Conservation (phyloP, 2,888 invertebrate genomes). For the Zygaena filipendulae region DNA sequence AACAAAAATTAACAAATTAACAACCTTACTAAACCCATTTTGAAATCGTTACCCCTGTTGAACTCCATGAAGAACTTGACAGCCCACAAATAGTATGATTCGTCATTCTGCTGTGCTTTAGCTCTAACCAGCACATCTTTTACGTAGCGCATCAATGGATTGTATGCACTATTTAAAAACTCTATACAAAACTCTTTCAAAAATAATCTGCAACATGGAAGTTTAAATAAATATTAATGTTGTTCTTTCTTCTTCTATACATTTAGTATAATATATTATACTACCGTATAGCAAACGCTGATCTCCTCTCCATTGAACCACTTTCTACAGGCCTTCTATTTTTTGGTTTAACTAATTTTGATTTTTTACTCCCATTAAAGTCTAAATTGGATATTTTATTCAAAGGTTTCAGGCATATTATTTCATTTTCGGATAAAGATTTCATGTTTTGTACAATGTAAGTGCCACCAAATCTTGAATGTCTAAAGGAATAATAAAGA, state of each 20-base stretch:
- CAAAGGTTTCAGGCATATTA: conserved; percentile 89
- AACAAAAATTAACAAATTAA: no score
- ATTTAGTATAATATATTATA: no score
- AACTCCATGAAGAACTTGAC: conserved; percentile 98
- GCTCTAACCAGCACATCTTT: conserved; percentile 78
- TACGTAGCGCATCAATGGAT: conserved; percentile 89
- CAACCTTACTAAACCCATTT: conserved; percentile 91
- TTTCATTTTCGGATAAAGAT: conserved; percentile 88
- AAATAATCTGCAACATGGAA: conserved; percentile 82
- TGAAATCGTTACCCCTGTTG: conserved; percentile 87
- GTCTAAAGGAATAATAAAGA: conserved; percentile 58
- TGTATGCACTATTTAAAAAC: conserved; percentile 92
- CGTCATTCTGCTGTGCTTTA: conserved; percentile 84
- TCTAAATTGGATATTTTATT: conserved; percentile 80
- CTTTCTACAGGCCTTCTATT: conserved; percentile 77
- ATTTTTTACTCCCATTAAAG: conserved; percentile 76
- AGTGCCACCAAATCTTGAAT: conserved; percentile 94
- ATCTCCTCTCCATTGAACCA: conserved; percentile 77
- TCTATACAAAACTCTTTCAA: conserved; percentile 95
- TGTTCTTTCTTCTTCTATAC: no score
- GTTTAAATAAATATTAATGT: conserved; percentile 56
- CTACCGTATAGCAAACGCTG: conserved; percentile 85
- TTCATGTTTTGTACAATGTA: conserved; percentile 94
- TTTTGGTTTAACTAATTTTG: conserved; percentile 72
- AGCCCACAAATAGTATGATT: conserved; percentile 94